Evolutionary conservation across 2,888 invertebrate species (phyloP).

Genomic region (Plagodis dolabraria): DNA sequence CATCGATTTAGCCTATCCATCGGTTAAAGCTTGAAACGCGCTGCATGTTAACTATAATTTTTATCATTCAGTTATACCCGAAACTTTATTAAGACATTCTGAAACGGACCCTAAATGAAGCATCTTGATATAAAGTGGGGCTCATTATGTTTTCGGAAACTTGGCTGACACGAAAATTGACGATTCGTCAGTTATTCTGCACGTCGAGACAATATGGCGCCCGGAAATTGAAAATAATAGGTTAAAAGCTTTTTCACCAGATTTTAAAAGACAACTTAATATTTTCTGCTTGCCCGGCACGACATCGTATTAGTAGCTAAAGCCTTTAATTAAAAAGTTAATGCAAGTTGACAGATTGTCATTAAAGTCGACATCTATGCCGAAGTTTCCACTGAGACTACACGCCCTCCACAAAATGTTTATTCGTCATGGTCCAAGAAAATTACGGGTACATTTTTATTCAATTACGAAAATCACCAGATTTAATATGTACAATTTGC

Average conservation of each 20-base stretch:
- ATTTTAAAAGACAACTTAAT: constrained; percentile 16
- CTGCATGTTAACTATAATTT: too few species aligned
- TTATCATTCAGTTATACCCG: too few species aligned
- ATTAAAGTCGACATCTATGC: constrained; percentile 29
- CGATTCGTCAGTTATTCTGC: constrained; percentile 32
- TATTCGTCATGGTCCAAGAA: constrained; percentile 16
- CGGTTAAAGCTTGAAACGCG: too few species aligned
- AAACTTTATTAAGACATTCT: too few species aligned
- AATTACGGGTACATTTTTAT: constrained; percentile 2
- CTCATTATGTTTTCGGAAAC: constrained; percentile 48
- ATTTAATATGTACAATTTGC: constrained; percentile 12
- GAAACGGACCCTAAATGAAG: too few species aligned
- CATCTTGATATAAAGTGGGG: constrained; percentile 47
- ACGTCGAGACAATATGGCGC: constrained; percentile 29
- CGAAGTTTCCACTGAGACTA: constrained; percentile 28
- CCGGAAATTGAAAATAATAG: constrained; percentile 50
- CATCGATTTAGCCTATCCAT: too few species aligned
- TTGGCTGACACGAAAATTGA: constrained; percentile 52
- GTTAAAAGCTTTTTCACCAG: constrained; percentile 31
- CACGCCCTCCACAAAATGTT: constrained; percentile 26
- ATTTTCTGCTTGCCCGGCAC: constrained; percentile 15
- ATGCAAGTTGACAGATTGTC: constrained; percentile 38
- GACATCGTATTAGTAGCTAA: constrained; percentile 22
- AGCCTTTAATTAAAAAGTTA: constrained; percentile 36
- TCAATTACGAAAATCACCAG: background rate